These are phyloP conservation scores for Dromiciops gliroides DNA, from an alignment of 2,113 vertebrate species.

Conservation along the genomic window DNA sequence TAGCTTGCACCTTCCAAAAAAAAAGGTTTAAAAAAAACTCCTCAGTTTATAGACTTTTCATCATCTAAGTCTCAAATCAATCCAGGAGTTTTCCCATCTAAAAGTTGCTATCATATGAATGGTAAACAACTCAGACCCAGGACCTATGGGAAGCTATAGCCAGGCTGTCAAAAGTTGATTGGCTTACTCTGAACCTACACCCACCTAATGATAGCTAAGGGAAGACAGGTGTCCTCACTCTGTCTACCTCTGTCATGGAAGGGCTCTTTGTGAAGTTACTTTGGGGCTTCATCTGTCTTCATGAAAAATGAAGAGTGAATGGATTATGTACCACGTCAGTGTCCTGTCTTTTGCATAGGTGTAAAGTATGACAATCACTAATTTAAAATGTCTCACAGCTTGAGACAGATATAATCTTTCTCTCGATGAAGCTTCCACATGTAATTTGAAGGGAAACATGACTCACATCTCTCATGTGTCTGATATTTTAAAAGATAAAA, in stretches of 20 bases:
- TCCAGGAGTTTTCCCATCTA: neutral
- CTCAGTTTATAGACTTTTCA: neutral
- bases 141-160: neutral
- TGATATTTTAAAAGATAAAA: constrained; percentile 43
- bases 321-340: constrained; percentile 22
- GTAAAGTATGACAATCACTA: constrained; percentile 51
- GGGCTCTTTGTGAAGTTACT: constrained; percentile 33
- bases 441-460: constrained; percentile 53
- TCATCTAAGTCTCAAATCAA: constrained; percentile 18
- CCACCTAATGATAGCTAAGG: neutral
- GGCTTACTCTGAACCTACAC: constrained; percentile 20
- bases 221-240: constrained; percentile 6
- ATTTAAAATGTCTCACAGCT: constrained; percentile 55
- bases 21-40: neutral
- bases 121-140: neutral
- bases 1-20: neutral
- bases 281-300: constrained; percentile 29
- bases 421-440: constrained; percentile 37
- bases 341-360: constrained; percentile 44
- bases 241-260: neutral
- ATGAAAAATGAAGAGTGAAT: constrained; percentile 39
- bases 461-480: constrained; percentile 51
- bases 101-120: constrained; percentile 14
- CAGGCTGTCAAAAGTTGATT: constrained; percentile 14
- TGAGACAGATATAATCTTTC: constrained; percentile 35